These are phyloP conservation scores for Elgonia sp. DNA, from an alignment of 2,888 invertebrate genomes.

Conservation along the genomic window DNA sequence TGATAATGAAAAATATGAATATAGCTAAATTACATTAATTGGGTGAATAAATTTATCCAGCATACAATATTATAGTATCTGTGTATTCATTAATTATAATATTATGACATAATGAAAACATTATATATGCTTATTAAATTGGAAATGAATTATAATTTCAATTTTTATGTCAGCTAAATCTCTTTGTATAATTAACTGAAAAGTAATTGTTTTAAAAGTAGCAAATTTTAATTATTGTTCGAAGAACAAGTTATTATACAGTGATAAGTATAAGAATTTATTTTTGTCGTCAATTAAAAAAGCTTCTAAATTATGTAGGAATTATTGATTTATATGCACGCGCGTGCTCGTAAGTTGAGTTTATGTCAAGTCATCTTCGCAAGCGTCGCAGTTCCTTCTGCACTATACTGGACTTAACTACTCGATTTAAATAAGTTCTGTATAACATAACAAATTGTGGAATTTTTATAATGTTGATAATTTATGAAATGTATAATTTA, in stretches of 20 bases:
- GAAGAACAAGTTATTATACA: neutral
- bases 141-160: conserved; percentile 5
- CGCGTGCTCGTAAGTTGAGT: conserved; percentile 82
- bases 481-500: too few species aligned
- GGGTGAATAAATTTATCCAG: too few species aligned
- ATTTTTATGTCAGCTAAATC: neutral
- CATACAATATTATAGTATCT: too few species aligned
- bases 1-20: too few species aligned
- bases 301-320: conserved; percentile 83
- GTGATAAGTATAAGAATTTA: conserved; percentile 42
- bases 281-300: conserved; percentile 79
- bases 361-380: conserved; percentile 73
- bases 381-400: conserved; percentile 80
- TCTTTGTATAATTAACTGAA: neutral
- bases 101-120: too few species aligned
- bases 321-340: conserved; percentile 84
- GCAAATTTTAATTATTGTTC: too few species aligned
- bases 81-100: too few species aligned
- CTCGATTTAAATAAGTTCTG: conserved; percentile 56
- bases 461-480: too few species aligned
- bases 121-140: conserved; percentile 1
- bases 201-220: too few species aligned
- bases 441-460: too few species aligned
- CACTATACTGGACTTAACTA: conserved; percentile 77
- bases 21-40: too few species aligned